Evolutionary conservation across 2,888 invertebrate genomes (phyloP).

Genomic region (Agapostemon virescens): DNA sequence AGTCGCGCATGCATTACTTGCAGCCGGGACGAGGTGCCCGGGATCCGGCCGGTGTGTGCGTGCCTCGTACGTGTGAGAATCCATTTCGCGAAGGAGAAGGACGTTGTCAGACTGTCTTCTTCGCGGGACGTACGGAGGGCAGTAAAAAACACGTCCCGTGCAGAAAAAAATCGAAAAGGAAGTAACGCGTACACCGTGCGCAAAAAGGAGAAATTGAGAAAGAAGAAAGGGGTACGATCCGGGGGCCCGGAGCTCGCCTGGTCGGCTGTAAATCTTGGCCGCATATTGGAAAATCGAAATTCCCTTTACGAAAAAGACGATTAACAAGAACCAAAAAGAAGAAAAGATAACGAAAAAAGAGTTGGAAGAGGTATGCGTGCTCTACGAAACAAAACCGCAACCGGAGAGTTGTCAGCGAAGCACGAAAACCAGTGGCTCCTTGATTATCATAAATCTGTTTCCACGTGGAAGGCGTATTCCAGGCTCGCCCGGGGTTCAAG

Average conservation of each 20-base stretch:
- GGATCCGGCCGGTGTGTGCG: slow-evolving; percentile 28
- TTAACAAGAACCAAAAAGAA: too few species aligned
- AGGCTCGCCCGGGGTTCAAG: slow-evolving; percentile 32
- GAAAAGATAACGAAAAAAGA: too few species aligned
- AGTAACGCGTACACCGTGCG: slow-evolving; percentile 47
- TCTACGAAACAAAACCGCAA: neutral
- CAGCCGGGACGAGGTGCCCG: slow-evolving; percentile 41
- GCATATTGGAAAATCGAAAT: slow-evolving; percentile 65
- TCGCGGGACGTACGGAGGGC: slow-evolving; percentile 59
- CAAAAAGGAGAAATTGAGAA: slow-evolving; percentile 10
- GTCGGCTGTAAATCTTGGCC: slow-evolving; percentile 56
- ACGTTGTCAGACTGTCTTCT: slow-evolving; percentile 63
- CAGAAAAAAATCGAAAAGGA: slow-evolving; percentile 50
- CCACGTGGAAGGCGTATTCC: slow-evolving; percentile 47
- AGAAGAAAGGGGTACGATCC: slow-evolving; percentile 21
- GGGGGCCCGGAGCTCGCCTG: slow-evolving; percentile 8
- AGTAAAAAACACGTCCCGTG: slow-evolving; percentile 61
- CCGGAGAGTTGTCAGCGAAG: slow-evolving; percentile 34
- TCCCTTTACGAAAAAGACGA: slow-evolving; percentile 45
- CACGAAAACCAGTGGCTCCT: slow-evolving; percentile 54
- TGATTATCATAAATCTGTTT: slow-evolving; percentile 68
- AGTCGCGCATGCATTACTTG: slow-evolving; percentile 64
- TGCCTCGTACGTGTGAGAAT: slow-evolving; percentile 61
- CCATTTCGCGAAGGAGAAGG: slow-evolving; percentile 65
- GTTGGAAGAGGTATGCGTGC: neutral